Evolutionary conservation across 2,888 invertebrate genomes (phyloP).

Genomic region (Diloba caeruleocephala): DNA sequence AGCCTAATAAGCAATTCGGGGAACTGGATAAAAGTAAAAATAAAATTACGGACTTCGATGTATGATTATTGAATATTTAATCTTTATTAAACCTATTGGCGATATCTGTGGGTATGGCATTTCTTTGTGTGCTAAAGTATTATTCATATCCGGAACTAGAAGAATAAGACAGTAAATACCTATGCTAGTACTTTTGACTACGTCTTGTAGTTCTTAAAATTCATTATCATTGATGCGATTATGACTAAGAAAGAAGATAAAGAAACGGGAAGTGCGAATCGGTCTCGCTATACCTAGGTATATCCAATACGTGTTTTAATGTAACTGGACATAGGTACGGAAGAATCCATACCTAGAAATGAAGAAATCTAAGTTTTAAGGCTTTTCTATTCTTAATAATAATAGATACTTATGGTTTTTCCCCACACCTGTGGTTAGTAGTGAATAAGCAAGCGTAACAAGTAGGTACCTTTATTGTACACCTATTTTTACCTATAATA

Average conservation of each 20-base stretch:
- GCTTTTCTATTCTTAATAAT: too few relatives aligned
- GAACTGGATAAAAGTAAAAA: conserved; percentile 13
- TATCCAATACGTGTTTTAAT: too few relatives aligned
- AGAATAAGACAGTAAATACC: not conserved
- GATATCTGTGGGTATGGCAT: conserved; percentile 9
- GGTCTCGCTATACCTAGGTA: conserved; percentile 3
- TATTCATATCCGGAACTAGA: conserved; percentile 46
- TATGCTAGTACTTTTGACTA: conserved; percentile 1
- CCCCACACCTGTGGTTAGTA: too few relatives aligned
- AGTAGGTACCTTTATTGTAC: too few relatives aligned
- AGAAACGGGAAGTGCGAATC: conserved; percentile 13
- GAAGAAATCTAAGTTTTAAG: too few relatives aligned
- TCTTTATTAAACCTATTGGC: conserved; percentile 33
- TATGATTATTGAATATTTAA: conserved; percentile 26
- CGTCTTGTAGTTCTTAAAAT: conserved; percentile 14
- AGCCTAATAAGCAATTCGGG: conserved; percentile 12
- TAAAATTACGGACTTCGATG: not conserved
- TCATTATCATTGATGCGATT: conserved; percentile 24
- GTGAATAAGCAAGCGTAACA: too few relatives aligned
- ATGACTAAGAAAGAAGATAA: conserved; percentile 23
- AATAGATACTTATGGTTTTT: too few relatives aligned
- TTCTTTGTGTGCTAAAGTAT: conserved; percentile 23
- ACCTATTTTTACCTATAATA: too few relatives aligned
- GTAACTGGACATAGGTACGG: too few relatives aligned
- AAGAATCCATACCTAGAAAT: too few relatives aligned